Base-by-base conservation (phyloP, 2,113 vertebrate species). In the Girardinichthys multiradiatus region DNA sequence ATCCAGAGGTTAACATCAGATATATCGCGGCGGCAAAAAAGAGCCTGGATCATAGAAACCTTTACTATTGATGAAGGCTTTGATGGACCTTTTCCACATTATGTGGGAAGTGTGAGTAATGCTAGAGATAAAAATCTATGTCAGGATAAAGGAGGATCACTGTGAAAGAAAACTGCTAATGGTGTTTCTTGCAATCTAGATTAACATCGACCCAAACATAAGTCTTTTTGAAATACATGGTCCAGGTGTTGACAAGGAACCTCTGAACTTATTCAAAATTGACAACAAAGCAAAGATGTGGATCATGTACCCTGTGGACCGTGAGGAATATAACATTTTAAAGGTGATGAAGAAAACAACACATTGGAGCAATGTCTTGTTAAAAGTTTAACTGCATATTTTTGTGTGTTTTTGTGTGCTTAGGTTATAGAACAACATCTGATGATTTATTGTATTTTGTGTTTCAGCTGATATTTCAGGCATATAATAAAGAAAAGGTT, bases 31-130 rank as follows among this genome's bases (percentile, higher is more conserved):
- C 72, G 93, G 27, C 83, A 88, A 61, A 94, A 91, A 72, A 81
- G 93, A 76, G 62, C 64, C 37, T 94, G 94, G 93, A 92, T 76
- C 24, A 93, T 95, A 30, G 83, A 92, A 9, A 89, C 91, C 0
- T 94, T 92, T 29, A 28, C 0, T 3, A 89, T 94, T 17, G 59
- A 92, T n/a, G 94, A 94, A 74, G 87, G 83, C 63, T 31, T 74
- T 12, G 13, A 30, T 0, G 89, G 91, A 19, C 4, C 27, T 8
- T 92, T 61, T 24, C 90, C 88, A 24, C 88, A 91, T 60, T 0
- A 0, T 4, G 24, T 93, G 12, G 90, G 73, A 14, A 54, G 0
- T 1, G 92, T 93, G 66, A 91, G 90, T 80, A 2, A 21, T 57
- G 28, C 15, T 57, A 54, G 15, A 33, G 42, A 64, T 28, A 37